Conservation (phyloP, 2,888 invertebrate species). For the Drosophila parthenogenetica region DNA sequence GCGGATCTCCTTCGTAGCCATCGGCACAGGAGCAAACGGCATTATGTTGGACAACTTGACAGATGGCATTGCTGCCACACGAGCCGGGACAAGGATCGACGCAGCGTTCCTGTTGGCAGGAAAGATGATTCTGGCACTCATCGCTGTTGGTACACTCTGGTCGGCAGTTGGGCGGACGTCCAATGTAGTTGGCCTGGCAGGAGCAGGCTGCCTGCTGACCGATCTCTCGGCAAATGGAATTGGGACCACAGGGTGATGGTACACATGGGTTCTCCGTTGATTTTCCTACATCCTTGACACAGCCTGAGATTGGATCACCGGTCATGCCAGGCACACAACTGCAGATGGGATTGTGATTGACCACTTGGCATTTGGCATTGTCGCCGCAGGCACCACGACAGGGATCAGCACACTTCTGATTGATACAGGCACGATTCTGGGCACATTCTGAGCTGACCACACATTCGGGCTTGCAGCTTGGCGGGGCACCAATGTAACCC, state of each 20-base stretch:
- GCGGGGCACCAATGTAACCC: conserved; percentile 88
- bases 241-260: conserved; percentile 93
- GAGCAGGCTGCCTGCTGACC: conserved; percentile 94
- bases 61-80: conserved; percentile 92
- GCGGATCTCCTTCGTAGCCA: conserved; percentile 93
- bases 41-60: conserved; percentile 93
- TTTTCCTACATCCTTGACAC: conserved; percentile 84
- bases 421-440: conserved; percentile 87
- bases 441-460: conserved; percentile 89
- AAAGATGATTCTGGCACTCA: conserved; percentile 92
- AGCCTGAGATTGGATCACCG: conserved; percentile 88
- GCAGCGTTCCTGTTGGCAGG: conserved; percentile 93
- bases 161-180: conserved; percentile 93
- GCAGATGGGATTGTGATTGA: conserved; percentile 89
- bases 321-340: conserved; percentile 88
- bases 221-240: conserved; percentile 92
- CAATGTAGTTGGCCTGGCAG: conserved; percentile 91
- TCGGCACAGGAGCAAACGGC: conserved; percentile 93
- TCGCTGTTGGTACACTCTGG: conserved; percentile 93
- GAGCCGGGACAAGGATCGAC: conserved; percentile 92
- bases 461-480: conserved; percentile 89
- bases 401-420: conserved; percentile 89
- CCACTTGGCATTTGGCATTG: conserved; percentile 88
- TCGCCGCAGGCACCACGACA: conserved; percentile 89
- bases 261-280: conserved; percentile 88